Conservation (phyloP, 2,888 invertebrate genomes). For the Chrysolina americana region DNA sequence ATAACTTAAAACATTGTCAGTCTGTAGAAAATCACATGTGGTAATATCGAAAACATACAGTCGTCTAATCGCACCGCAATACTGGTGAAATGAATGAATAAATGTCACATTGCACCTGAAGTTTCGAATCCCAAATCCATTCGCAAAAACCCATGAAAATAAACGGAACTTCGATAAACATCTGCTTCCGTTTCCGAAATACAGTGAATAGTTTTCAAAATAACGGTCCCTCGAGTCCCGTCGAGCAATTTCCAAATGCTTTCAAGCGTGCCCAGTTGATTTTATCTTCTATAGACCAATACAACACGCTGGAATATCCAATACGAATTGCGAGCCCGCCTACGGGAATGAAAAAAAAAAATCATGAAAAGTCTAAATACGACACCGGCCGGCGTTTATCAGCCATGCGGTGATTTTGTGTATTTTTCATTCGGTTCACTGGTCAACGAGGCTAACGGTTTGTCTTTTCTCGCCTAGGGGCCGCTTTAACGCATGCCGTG, state of each 20-base stretch:
- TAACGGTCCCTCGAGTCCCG: not conserved
- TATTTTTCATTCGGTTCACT: slow-evolving; percentile 3
- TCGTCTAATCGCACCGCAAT: no score
- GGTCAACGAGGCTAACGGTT: not conserved
- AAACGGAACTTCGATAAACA: not conserved
- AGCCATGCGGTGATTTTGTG: slow-evolving; percentile 5
- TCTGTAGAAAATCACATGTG: no score
- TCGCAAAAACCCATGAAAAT: not conserved
- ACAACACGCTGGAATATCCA: slow-evolving; percentile 8
- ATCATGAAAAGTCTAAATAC: not conserved
- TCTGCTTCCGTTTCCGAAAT: slow-evolving; percentile 1
- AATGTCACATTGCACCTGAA: no score
- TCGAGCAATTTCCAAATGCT: slow-evolving; percentile 6
- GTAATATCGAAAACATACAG: no score
- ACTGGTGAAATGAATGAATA: no score
- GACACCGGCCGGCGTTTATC: slow-evolving; percentile 16
- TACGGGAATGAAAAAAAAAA: slow-evolving; percentile 13
- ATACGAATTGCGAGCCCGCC: not conserved
- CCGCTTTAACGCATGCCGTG: not conserved
- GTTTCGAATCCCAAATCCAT: no score
- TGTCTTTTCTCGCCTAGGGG: not conserved
- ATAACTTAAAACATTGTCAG: no score
- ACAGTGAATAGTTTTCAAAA: slow-evolving; percentile 1
- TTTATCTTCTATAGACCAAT: slow-evolving; percentile 15
- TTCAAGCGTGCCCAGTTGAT: slow-evolving; percentile 4